Evolutionary conservation across 2,113 vertebrate genomes (phyloP).

Genomic region (Arothron firmamentum): DNA sequence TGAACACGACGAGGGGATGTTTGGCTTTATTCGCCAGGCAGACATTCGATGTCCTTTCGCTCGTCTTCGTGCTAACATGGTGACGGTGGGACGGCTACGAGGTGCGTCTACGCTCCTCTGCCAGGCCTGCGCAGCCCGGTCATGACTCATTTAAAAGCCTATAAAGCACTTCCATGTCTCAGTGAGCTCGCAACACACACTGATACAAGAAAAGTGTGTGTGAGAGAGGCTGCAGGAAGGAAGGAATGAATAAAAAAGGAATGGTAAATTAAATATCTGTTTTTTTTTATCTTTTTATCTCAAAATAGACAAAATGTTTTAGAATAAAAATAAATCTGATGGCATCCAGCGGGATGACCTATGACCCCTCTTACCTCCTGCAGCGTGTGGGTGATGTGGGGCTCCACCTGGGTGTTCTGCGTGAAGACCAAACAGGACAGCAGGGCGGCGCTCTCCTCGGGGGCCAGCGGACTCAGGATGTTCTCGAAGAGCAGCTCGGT

Average conservation of each 20-base stretch:
- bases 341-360: no score
- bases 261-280: no score
- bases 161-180: constrained; percentile 66
- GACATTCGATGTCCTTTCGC: constrained; percentile 11
- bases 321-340: no score
- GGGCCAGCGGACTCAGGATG: constrained; percentile 81
- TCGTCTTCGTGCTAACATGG: background rate
- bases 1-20: background rate
- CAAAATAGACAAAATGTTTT: no score
- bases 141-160: constrained; percentile 63
- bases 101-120: no score
- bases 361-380: constrained; percentile 84
- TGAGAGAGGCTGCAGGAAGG: background rate
- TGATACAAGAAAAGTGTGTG: background rate
- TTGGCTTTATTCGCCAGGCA: no score
- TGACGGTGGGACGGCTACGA: no score
- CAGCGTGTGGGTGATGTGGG: constrained; percentile 80
- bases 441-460: constrained; percentile 88
- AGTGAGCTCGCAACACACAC: constrained; percentile 8
- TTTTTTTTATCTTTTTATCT: background rate
- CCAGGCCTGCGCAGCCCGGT: constrained; percentile 3
- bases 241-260: background rate
- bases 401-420: constrained; percentile 81
- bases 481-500: constrained; percentile 91
- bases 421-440: constrained; percentile 86